Base-by-base conservation (phyloP, 2,888 invertebrate species). In the Troilus luridus region DNA sequence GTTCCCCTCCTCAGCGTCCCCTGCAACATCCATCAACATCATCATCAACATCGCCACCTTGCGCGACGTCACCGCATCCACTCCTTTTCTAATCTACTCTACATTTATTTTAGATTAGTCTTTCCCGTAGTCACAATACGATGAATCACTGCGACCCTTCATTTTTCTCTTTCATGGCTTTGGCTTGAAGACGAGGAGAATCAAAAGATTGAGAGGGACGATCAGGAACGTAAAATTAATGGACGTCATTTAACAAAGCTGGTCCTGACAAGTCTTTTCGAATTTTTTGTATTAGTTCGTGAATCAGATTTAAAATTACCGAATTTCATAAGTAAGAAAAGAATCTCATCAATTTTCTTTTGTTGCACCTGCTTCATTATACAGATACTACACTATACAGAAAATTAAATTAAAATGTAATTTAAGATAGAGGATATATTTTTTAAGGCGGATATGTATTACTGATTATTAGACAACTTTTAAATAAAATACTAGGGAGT, bases 1-100 rank as follows among this genome's bases (percentile, higher is more conserved):
- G 64, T 91, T 91, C 89, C 90, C 81, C 60, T 91, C 90, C 9
- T 91, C 91, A 17, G 64, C 92, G 17, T 92, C 92, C 64, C 92
- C 92, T 85, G 85, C 85, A 85, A 85, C 85, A 85, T 85, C 85
- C 54, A 85, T 85, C 85, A 56, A 54, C 85, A 85, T 85, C 85
- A 85, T 85, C 85, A 85, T n/a, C 56, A 56, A 85, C 56, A 56
- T 58, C 56, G 8, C 56, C 85, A 85, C 56, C 85, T 58, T 85
- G 8, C 72, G 41, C 85, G 12, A 21, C 85, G 56, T 56, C 56
- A 85, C 85, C 85, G n/a, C 85, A 54, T 85, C 85, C 85, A 56
- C 85, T 85, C 56, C 85, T 85, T 85, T 85, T 85, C 54, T 85
- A 85, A 85, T 85, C 85, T 85, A 85, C 85, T 85, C 2, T 85